Evolutionary conservation across 1,140 invertebrate species (phyloP).

Genomic region (Leptinotarsa undecemlineata): DNA sequence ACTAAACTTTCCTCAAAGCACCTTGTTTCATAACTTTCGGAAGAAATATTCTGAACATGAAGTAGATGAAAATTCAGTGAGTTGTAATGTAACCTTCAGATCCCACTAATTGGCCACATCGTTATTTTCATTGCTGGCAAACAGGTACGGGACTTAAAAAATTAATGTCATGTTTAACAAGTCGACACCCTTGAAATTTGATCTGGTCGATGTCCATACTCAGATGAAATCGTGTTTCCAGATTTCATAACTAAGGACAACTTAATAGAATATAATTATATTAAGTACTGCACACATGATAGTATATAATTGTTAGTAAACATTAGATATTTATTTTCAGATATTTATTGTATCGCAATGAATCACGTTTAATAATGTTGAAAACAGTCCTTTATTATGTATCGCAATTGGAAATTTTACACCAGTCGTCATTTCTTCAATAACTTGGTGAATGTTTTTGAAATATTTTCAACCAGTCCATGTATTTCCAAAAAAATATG

Average conservation of each 20-base stretch:
- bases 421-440: no score
- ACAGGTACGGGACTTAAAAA: background rate
- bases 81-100: background rate
- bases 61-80: background rate
- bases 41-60: no score
- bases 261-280: background rate
- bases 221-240: background rate
- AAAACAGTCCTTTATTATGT: no score
- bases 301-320: background rate
- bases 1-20: no score
- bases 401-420: no score
- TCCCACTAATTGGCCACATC: background rate
- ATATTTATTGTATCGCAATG: no score
- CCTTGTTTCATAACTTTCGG: no score
- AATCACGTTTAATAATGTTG: no score
- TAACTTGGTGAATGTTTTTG: no score
- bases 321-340: background rate
- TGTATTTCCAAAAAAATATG: no score
- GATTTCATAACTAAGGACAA: background rate
- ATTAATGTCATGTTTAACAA: background rate
- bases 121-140: background rate
- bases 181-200: background rate
- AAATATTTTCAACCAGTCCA: no score
- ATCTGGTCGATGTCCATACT: conserved; percentile 1
- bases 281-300: background rate